Percentiles rank a stretch among this genome's conserved stretches.
Evolutionary conservation across 2,113 vertebrate species (phyloP).

Genomic region (Takifugu flavidus): DNA sequence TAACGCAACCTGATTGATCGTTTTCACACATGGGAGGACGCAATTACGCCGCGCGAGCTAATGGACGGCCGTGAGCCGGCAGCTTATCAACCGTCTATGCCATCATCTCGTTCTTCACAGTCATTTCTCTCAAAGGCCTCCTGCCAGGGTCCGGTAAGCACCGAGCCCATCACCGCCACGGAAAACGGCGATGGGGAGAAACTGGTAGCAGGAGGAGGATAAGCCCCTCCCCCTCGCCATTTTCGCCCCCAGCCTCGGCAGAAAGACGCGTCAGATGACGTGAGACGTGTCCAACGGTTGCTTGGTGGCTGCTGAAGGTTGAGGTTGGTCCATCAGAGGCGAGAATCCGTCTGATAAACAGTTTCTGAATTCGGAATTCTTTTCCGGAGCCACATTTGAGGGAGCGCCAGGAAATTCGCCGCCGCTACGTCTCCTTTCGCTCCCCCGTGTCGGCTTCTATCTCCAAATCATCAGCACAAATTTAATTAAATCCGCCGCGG

Average conservation of each 20-base stretch:
- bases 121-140: constrained; percentile 64
- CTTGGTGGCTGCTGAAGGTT: neutral
- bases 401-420: neutral
- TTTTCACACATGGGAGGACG: constrained; percentile 67
- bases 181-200: too few species aligned
- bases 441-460: constrained; percentile 8
- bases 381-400: neutral
- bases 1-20: constrained; percentile 66
- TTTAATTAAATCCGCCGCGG: constrained; percentile 6
- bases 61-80: neutral
- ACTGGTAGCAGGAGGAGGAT: too few species aligned
- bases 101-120: constrained; percentile 66
- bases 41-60: constrained; percentile 32
- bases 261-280: too few species aligned
- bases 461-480: neutral
- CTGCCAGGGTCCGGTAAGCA: neutral
- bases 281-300: too few species aligned
- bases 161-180: too few species aligned
- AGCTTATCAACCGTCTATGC: constrained; percentile 29
- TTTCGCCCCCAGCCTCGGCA: too few species aligned
- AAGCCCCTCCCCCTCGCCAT: too few species aligned
- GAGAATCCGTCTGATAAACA: too few species aligned
- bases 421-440: constrained; percentile 7
- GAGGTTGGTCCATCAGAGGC: constrained; percentile 11
- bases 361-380: too few species aligned